Evolutionary conservation across 92 coral and sea anemone genomes (phyloP), one percentile per base, ranked within the genome.

Genomic region (Phymanthus crucifer): DNA sequence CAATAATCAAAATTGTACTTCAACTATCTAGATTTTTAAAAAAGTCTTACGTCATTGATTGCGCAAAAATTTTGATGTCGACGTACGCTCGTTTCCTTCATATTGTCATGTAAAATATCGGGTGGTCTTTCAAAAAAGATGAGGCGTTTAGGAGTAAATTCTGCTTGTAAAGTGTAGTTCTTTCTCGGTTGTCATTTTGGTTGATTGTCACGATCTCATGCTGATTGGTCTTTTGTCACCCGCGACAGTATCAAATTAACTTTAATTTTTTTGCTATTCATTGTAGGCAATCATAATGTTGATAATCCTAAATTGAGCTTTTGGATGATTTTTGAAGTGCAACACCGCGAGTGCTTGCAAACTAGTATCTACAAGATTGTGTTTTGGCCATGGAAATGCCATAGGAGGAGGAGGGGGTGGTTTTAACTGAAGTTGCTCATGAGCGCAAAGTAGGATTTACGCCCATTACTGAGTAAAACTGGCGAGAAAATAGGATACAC

Each of bases 41-140:
- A 45, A 16, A 69, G 9, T 69, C 73, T 69, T 69, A 69, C 73
- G 73, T 69, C 73, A 69, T 69, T 69, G 47, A 69, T 69, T 14
- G 17, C 35, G 73, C 73, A 69, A 69, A 18, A 69, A 9, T 69
- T 34, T 69, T 69, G 73, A 69, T 32, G 46, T 32, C 34, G 29
- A 12, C 26, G 35, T 23, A 69, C 29, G 73, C 35, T 69, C 35
- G 26, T 69, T 34, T 69, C 17, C 34, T 6, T 23, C 6, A 24
- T 4, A 38, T 32, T 18, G 26, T 66, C 32, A 66, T 66, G 40
- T 66, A 11, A 24, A 31, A 69, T 18, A 17, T 69, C 16, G 4
- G 45, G 35, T 18, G 2, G 29, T 69, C 35, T 69, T 69, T 21
- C 31, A 31, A 21, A 24, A 27, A 6, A 66, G 73, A n/a, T n/a